phyloP scores from a whole-genome alignment of 2,888 invertebrate genomes.

The Andrena praecox region DNA sequence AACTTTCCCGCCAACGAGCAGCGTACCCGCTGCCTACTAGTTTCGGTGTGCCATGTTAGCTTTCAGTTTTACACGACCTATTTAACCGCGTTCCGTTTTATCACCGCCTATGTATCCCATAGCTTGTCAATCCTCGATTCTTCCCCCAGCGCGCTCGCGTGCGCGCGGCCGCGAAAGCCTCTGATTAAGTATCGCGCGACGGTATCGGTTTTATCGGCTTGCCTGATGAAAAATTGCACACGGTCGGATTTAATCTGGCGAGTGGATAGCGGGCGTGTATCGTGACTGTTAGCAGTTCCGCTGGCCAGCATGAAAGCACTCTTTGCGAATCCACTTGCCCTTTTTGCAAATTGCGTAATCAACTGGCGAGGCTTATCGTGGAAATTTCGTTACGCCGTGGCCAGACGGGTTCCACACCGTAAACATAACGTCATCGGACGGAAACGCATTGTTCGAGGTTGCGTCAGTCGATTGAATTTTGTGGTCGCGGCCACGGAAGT shows the following conservation, averaged over 20 bases:
- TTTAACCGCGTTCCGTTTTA: slow-evolving; percentile 29
- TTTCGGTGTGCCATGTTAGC: slow-evolving; percentile 28
- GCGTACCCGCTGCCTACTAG: slow-evolving; percentile 20
- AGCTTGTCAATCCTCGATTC: slow-evolving; percentile 24
- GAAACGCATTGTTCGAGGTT: slow-evolving; percentile 8
- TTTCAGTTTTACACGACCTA: slow-evolving; percentile 48
- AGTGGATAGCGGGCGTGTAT: slow-evolving; percentile 2
- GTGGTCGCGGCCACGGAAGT: background rate
- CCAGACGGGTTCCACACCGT: background rate
- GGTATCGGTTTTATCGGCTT: slow-evolving; percentile 23
- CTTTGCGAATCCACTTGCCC: slow-evolving; percentile 16
- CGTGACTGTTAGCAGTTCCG: slow-evolving; percentile 19
- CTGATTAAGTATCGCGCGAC: slow-evolving; percentile 8
- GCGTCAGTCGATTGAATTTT: background rate
- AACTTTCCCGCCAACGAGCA: slow-evolving; percentile 67
- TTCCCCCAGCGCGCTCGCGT: slow-evolving; percentile 16
- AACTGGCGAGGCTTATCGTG: slow-evolving; percentile 10
- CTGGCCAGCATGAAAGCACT: slow-evolving; percentile 6
- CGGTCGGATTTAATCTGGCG: slow-evolving; percentile 17
- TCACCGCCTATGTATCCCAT: slow-evolving; percentile 8
- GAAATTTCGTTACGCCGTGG: slow-evolving; percentile 15
- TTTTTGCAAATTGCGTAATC: slow-evolving; percentile 35
- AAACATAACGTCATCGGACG: background rate
- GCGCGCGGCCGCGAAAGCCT: slow-evolving; percentile 32
- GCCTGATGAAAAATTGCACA: slow-evolving; percentile 33